These are phyloP conservation scores for Phyllotis vaccarum DNA, from an alignment of 2,797 vertebrate genomes.

Conservation along the genomic window DNA sequence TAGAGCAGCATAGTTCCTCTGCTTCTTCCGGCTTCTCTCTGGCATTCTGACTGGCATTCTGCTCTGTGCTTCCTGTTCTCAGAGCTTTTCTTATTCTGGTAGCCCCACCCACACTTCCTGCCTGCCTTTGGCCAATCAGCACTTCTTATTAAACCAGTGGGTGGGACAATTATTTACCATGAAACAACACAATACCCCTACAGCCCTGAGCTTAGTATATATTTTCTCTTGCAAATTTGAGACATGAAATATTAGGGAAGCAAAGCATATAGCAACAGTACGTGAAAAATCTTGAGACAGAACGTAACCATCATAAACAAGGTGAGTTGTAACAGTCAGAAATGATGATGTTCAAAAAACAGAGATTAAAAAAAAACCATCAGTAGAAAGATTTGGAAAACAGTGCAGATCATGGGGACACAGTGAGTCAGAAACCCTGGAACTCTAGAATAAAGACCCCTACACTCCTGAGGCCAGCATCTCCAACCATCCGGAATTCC, in stretches of 20 bases:
- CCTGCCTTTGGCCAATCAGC: too few species aligned
- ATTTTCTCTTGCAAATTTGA: slow-evolving; percentile 4
- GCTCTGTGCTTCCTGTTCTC: too few species aligned
- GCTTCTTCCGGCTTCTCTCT: too few species aligned
- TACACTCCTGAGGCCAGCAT: slow-evolving; percentile 3
- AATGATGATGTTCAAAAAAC: slow-evolving; percentile 43
- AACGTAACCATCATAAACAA: neutral
- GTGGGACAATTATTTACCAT: too few species aligned
- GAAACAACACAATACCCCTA: too few species aligned
- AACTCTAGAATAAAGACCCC: slow-evolving; percentile 54
- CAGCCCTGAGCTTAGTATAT: neutral
- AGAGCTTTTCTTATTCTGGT: too few species aligned
- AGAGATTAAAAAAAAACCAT: slow-evolving; percentile 34
- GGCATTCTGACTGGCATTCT: too few species aligned
- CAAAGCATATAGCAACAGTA: neutral
- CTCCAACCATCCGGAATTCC: slow-evolving; percentile 61
- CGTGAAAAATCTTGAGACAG: slow-evolving; percentile 18
- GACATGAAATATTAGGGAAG: neutral
- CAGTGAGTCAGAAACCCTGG: slow-evolving; percentile 60
- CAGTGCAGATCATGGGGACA: slow-evolving; percentile 25
- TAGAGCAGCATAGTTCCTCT: too few species aligned
- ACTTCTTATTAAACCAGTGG: too few species aligned
- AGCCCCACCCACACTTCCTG: too few species aligned
- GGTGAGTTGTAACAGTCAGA: neutral
- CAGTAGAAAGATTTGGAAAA: slow-evolving; percentile 3